Conservation (phyloP, 2,888 invertebrate genomes). For the Chymomyza amoena region DNA sequence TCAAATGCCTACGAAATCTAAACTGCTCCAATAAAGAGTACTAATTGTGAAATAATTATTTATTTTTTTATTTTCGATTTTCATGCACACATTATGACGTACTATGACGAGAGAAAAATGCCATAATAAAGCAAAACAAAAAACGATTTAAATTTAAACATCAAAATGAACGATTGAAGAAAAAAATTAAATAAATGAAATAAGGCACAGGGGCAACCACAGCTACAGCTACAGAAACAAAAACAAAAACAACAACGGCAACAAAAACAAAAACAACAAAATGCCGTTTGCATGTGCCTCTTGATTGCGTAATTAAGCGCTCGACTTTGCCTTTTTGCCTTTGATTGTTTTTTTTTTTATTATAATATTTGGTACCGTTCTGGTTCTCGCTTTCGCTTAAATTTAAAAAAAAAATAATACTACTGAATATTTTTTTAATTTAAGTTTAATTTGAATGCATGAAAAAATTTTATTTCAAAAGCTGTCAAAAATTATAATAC, state of each 20-base stretch:
- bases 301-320: conserved; percentile 47
- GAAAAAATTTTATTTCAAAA: no score
- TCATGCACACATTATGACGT: not conserved
- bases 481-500: no score
- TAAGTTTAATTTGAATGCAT: no score
- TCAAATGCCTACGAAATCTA: no score
- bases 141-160: not conserved
- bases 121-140: not conserved
- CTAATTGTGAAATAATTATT: no score
- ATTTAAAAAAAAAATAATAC: no score
- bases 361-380: not conserved
- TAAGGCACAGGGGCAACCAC: conserved; percentile 14
- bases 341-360: not conserved
- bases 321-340: conserved; percentile 29
- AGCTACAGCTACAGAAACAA: conserved; percentile 19
- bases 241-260: conserved; percentile 18
- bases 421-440: no score
- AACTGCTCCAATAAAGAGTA: no score
- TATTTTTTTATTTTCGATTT: no score
- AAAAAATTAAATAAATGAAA: conserved; percentile 5
- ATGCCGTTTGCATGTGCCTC: conserved; percentile 38
- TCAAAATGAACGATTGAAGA: not conserved
- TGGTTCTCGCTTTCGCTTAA: no score
- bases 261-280: conserved; percentile 13
- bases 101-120: not conserved